A percentile compares a stretch with the other conserved stretches of the same genome.
These are phyloP conservation scores for Zosterops lateralis DNA, from an alignment of 2,113 vertebrate genomes.

Conservation along the genomic window DNA sequence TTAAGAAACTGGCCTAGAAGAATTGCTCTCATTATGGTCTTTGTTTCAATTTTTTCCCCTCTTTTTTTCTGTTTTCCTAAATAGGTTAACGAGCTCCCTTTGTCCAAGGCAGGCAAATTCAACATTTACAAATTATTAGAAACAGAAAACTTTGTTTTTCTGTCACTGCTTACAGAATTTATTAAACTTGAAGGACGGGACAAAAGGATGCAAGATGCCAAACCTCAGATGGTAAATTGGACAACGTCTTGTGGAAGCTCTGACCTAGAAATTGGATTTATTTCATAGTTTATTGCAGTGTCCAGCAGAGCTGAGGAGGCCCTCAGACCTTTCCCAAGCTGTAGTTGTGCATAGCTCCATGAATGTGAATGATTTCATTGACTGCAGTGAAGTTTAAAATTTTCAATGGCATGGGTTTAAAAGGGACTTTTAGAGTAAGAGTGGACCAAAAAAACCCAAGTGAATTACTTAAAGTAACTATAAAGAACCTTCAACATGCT, in stretches of 20 bases:
- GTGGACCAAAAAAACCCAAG: neutral
- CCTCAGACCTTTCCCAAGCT: neutral
- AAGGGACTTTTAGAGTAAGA: neutral
- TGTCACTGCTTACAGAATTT: neutral
- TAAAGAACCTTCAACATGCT: neutral
- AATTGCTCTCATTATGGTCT: slow-evolving; percentile 25
- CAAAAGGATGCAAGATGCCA: neutral
- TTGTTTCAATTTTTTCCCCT: neutral
- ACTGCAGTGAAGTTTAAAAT: neutral
- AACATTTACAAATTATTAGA: neutral
- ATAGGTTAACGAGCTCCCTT: slow-evolving; percentile 2
- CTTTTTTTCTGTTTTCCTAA: neutral
- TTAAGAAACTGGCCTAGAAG: neutral
- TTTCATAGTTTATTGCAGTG: neutral
- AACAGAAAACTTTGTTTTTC: slow-evolving; percentile 3
- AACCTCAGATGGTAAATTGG: neutral
- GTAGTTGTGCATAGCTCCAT: neutral
- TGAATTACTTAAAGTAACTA: neutral
- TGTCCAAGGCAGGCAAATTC: neutral
- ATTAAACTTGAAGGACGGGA: neutral
- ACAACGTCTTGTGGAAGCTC: neutral
- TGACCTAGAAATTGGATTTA: neutral
- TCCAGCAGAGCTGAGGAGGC: neutral
- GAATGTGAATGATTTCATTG: neutral
- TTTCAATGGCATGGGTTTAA: neutral